Base-by-base conservation (phyloP, 2,113 vertebrate species). In the Chaetodon auriga region DNA sequence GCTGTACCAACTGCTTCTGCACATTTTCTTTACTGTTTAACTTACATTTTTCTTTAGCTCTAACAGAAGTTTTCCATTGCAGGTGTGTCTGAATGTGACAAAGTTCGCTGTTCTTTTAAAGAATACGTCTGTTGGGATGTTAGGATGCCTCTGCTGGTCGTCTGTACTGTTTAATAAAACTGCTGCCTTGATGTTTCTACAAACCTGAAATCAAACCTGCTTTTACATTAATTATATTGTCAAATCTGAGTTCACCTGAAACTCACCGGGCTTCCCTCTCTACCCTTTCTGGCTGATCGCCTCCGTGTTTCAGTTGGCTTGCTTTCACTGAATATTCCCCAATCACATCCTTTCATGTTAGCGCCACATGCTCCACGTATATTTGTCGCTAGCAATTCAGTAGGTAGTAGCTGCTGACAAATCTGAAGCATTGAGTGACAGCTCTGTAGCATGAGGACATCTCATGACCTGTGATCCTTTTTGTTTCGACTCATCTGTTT, bases 401-500 rank as follows among this genome's bases (percentile, higher is more conserved):
- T 53, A 23, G 0, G 9, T 38, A 61, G 43, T 51, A 0, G 61
- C 7, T 15, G 38, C 30, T 75, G 51, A 62, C 51, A 65, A 38
- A 64, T 71, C 19, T 71, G 2, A 48, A 53, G 4, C 7, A 70
- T 54, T 60, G 53, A 80, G 23, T 49, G 16, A 43, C 57, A 54
- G 9, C 55, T 57, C 43, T 73, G 36, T 19, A 14, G 51, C 19
- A 18, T 14, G 30, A 30, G 30, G 30, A 30, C 30, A 7, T 41
- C 43, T 73, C 53, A 49, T 82, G 73, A 89, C 49, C 73, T 84
- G 12, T 90, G 46, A 82, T 15, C 75, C 57, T 83, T 84, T 57
- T 74, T 72, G 75, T 73, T 91, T 66, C 60, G 54, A 89, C 88
- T 82, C 58, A 76, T 79, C 57, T 91, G 81, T 89, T 87, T 92